These are phyloP conservation scores for Pseudomyrmex dendroicus DNA, from an alignment of 1,140 invertebrate species.

Conservation along the genomic window DNA sequence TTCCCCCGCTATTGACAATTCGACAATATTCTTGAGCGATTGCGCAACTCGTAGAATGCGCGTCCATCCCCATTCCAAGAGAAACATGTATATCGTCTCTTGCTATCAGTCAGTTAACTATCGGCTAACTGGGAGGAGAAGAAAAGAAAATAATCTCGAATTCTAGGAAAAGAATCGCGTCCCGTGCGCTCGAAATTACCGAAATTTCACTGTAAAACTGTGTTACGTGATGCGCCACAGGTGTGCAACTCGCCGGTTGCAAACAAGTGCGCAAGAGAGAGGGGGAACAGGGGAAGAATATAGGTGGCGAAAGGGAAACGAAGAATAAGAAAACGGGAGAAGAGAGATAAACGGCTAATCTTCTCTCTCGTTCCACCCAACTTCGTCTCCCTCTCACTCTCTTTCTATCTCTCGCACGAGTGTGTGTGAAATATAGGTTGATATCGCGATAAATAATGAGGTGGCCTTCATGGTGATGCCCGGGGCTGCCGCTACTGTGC, in stretches of 20 bases:
- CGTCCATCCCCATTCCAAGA: too few species aligned
- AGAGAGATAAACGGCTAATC: constrained; percentile 43
- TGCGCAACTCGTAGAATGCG: too few species aligned
- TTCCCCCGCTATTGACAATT: too few species aligned
- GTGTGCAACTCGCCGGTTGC: constrained; percentile 42
- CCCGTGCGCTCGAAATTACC: too few species aligned
- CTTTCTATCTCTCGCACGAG: constrained; percentile 5
- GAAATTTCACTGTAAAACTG: background rate
- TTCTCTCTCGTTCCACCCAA: constrained; percentile 21
- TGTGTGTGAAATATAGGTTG: constrained; percentile 83
- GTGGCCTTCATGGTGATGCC: constrained; percentile 82
- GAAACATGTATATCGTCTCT: too few species aligned
- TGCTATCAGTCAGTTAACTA: too few species aligned
- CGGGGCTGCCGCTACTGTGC: constrained; percentile 81
- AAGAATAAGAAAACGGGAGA: constrained; percentile 42
- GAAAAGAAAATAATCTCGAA: too few species aligned
- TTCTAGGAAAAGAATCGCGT: too few species aligned
- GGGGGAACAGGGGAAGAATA: background rate
- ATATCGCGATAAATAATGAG: constrained; percentile 85
- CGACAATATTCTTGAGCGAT: too few species aligned
- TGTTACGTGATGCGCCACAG: constrained; percentile 44
- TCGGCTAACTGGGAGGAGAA: too few species aligned
- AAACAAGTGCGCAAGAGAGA: constrained; percentile 32
- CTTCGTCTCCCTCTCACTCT: constrained; percentile 15
- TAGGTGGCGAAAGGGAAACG: constrained; percentile 43